Evolutionary conservation across 2,797 vertebrate species (phyloP), one percentile per base, ranked within the genome.

Genomic region (Hirundo rustica): DNA sequence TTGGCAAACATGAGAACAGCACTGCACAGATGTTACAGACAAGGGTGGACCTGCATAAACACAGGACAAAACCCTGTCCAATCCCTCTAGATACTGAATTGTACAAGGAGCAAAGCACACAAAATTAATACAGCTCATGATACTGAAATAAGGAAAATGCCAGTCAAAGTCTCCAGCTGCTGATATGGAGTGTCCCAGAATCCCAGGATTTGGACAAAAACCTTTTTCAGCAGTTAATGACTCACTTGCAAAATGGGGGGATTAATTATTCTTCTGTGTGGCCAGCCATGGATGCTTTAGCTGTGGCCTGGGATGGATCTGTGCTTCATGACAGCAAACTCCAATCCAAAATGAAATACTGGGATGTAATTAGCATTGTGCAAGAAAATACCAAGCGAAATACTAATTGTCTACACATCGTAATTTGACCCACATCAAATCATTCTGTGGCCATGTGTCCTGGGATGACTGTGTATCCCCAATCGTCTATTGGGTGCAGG

Each of bases 151-250:
- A 85, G 74, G 44, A 53, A 73, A 78, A 57, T 47, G 61, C 34
- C 74, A 92, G 32, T 83, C 87, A 80, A 48, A 81, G 30, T 16
- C 71, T 86, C 79, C 85, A 84, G 38, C 27, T 85, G 48, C 80
- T 88, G 67, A 26, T 38, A 25, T 0, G 12, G 54, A 85, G n/a
- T 21, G 36, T 67, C 83, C 44, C 62, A 92, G 77, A 82, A 90
- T 72, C 25, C 25, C 25, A 26, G 66, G 55, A 36, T 79, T 85
- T 78, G 42, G 68, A 48, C 1, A 13, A 61, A 88, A 94, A 76
- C 9, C 62, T 36, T 9, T 45, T 45, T 83, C 75, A 91, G 78
- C 42, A 55, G 36, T 68, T 29, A 62, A n/a, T 47, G 58, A 65
- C 25, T 75, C 19, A 5, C 50, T 83, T 61, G 51, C 34, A 81